phyloP scores from a whole-genome alignment of 2,888 invertebrate species.

The Ptilodon capucinus region DNA sequence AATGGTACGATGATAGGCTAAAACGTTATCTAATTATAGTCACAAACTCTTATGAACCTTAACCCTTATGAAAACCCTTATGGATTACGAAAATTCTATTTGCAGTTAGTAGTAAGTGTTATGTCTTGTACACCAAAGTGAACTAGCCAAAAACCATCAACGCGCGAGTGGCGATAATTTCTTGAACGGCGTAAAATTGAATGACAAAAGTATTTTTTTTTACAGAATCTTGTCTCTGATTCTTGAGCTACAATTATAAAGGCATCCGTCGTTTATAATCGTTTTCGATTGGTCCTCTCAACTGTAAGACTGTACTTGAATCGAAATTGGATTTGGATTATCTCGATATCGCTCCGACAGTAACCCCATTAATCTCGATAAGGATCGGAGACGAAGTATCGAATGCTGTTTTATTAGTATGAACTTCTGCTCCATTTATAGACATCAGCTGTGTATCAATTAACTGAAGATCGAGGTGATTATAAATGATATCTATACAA shows the following conservation, averaged over 20 bases:
- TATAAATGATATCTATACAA: no score
- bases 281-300: conserved; percentile 47
- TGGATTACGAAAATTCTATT: no score
- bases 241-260: conserved; percentile 23
- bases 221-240: neutral
- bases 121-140: neutral
- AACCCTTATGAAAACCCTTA: no score
- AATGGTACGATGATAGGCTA: no score
- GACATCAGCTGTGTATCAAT: conserved; percentile 11
- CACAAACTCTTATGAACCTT: no score
- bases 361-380: conserved; percentile 42
- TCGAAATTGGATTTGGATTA: conserved; percentile 51
- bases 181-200: no score
- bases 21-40: no score
- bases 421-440: conserved; percentile 14
- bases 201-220: no score
- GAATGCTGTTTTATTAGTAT: conserved; percentile 2
- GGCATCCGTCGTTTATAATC: conserved; percentile 41
- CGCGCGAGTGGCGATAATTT: neutral
- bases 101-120: no score
- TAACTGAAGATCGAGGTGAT: neutral
- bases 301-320: conserved; percentile 40
- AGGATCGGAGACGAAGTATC: conserved; percentile 21
- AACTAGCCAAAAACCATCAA: neutral
- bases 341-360: conserved; percentile 37